Evolutionary conservation across 2,797 vertebrate species (phyloP).

Genomic region (Sebastes umbrosus): DNA sequence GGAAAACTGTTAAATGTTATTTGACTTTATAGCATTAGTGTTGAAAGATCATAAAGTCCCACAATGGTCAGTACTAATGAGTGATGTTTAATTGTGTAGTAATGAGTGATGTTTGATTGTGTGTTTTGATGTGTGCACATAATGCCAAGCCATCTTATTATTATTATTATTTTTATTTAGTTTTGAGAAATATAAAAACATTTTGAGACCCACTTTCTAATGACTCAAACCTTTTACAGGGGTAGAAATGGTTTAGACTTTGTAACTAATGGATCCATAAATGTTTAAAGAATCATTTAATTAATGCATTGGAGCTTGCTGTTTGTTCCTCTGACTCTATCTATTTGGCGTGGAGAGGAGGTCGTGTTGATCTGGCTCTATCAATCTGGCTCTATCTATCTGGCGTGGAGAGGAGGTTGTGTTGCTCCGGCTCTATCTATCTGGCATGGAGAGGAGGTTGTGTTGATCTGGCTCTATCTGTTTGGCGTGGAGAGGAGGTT

Average conservation of each 20-base stretch:
- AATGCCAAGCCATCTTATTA: not conserved
- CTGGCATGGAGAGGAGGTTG: no score
- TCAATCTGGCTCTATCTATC: no score
- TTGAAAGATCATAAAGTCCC: not conserved
- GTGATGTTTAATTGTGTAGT: not conserved
- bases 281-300: not conserved
- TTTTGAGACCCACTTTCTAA: not conserved
- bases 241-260: not conserved
- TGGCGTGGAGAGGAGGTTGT: no score
- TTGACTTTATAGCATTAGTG: not conserved
- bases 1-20: not conserved
- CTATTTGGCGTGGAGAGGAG: no score
- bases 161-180: not conserved
- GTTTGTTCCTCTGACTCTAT: no score
- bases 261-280: not conserved
- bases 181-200: not conserved
- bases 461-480: no score
- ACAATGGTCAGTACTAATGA: not conserved
- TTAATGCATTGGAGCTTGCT: not conserved
- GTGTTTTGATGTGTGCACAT: not conserved
- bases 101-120: not conserved
- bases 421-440: no score
- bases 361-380: no score
- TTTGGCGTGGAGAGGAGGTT: no score
- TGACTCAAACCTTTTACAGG: not conserved